A percentile compares a stretch with the other conserved stretches of the same genome.
These are phyloP conservation scores for Limnodromus scolopaceus DNA, from an alignment of 2,797 vertebrate genomes.

Conservation along the genomic window DNA sequence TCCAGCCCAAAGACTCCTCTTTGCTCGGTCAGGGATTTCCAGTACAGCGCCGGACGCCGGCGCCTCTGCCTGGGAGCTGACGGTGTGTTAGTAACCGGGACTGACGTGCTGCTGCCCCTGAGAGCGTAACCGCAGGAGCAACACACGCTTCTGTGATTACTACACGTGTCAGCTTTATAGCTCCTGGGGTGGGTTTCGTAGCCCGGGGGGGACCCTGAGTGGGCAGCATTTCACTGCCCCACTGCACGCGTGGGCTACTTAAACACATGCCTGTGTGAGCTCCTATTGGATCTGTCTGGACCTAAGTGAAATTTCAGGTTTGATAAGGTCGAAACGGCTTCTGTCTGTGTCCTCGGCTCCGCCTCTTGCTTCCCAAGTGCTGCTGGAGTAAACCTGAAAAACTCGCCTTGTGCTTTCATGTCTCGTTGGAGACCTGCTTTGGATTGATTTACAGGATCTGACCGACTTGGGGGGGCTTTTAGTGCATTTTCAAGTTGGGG, in stretches of 20 bases:
- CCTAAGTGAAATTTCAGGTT: not conserved
- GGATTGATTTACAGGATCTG: not conserved
- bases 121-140: not conserved
- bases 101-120: not conserved
- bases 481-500: not conserved
- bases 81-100: not conserved
- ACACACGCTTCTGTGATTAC: accelerated
- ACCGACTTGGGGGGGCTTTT: not conserved
- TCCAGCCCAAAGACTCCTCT: not conserved
- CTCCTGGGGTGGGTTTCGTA: not conserved
- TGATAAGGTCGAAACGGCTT: not conserved
- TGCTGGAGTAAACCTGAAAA: not conserved
- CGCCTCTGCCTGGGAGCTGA: accelerated
- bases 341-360: not conserved
- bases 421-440: not conserved
- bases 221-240: not conserved
- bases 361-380: not conserved
- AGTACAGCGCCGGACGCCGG: accelerated
- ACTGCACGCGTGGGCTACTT: accelerated
- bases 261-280: not conserved
- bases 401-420: not conserved
- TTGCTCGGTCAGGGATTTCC: not conserved
- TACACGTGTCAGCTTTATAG: not conserved
- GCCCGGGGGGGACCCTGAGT: not conserved
- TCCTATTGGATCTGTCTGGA: not conserved